Evolutionary conservation across 2,113 vertebrate genomes (phyloP), one percentile per base, ranked within the genome.

Genomic region (Dendropsophus ebraccatus): DNA sequence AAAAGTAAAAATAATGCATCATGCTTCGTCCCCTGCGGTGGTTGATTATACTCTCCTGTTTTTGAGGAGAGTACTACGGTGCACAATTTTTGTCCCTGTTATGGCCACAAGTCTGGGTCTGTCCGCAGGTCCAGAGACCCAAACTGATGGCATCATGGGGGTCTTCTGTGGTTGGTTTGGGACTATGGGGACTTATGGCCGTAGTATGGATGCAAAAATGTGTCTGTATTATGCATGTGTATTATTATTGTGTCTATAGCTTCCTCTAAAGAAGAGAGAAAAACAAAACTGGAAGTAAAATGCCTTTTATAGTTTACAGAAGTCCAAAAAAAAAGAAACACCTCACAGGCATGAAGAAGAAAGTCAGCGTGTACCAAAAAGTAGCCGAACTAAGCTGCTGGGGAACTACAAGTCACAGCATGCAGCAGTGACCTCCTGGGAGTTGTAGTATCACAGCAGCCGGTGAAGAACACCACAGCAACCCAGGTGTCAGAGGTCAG

Each of bases 321-420:
- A 69, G 30, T 23, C 72, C 45, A 75, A 49, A 49, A 45, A 35
- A 70, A 13, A 70, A 70, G 30, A 70, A 70, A 70, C 13, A 16
- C 35, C 7, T 1, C 9, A 75, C 23, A 74, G 0, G 5, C 5
- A 16, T 7, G 10, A 49, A 75, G 41, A 6, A 25, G 19, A 21
- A 76, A 50, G 73, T 50, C 5, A 49, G 73, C 5, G 45, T 13
- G 25, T 11, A 41, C 1, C 16, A 56, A 21, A 32, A 52, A 16
- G 50, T 23, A 52, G 8, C 17, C 11, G 21, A 30, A 56, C 79
- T 65, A 32, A 47, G 1, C 28, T 21, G 45, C 30, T 9, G 45
- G 25, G 28, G 81, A 17, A 82, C 81, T 72, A 35, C 81, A 82
- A 70, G 45, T 32, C 47, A 2, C 81, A 82, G 47, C 62, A 21